phyloP scores from a whole-genome alignment of 2,888 invertebrate genomes.

The Callimorpha dominula region DNA sequence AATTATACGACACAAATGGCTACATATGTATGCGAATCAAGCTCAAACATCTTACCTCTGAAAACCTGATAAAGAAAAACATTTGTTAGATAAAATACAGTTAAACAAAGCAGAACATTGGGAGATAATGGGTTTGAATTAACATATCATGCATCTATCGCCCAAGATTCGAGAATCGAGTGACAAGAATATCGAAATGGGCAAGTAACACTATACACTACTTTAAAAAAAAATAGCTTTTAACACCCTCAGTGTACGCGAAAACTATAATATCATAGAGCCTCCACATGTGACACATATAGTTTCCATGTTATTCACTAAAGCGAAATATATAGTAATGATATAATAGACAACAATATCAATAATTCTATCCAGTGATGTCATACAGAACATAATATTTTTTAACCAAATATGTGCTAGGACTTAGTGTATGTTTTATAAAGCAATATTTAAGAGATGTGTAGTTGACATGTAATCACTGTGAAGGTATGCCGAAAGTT shows the following conservation, averaged over 20 bases:
- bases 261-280: constrained; percentile 42
- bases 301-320: constrained; percentile 49
- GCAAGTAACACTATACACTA: constrained; percentile 46
- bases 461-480: constrained; percentile 49
- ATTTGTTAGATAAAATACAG: constrained; percentile 55
- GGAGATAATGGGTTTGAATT: constrained; percentile 19
- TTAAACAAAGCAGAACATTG: constrained; percentile 54
- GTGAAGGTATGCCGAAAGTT: constrained; percentile 38
- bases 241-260: constrained; percentile 28
- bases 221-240: constrained; percentile 30
- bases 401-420: constrained; percentile 41
- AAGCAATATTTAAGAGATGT: constrained; percentile 45
- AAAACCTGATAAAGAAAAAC: constrained; percentile 80
- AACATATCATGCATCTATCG: constrained; percentile 19
- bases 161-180: constrained; percentile 51
- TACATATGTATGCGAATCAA: constrained; percentile 70
- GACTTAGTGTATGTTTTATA: constrained; percentile 40
- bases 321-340: constrained; percentile 41
- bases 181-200: constrained; percentile 52
- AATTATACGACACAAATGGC: constrained; percentile 59
- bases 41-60: constrained; percentile 80
- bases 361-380: constrained; percentile 30
- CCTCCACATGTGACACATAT: constrained; percentile 50
- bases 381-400: constrained; percentile 31
- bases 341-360: constrained; percentile 39